phyloP scores from a whole-genome alignment of 1,140 invertebrate genomes.

The Drepana arcuata region DNA sequence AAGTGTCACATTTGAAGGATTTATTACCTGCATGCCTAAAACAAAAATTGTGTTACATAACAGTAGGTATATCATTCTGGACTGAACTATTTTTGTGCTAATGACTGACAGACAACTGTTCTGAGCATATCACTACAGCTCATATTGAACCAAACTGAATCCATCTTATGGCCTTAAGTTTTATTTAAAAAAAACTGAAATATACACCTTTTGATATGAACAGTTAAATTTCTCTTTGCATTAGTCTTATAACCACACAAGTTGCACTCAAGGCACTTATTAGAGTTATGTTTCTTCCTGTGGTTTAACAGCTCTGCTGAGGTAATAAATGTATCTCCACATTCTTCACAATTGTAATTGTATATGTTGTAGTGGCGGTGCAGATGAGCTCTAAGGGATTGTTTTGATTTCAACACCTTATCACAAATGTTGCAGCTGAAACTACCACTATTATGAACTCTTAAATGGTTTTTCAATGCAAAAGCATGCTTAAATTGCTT shows the following conservation, averaged over 20 bases:
- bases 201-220: conserved; percentile 62
- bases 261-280: conserved; percentile 57
- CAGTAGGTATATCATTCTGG: not conserved
- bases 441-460: conserved; percentile 49
- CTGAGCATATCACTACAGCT: too few relatives aligned
- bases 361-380: conserved; percentile 60
- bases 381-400: conserved; percentile 55
- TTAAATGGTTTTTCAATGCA: conserved; percentile 53
- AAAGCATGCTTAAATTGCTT: conserved; percentile 74
- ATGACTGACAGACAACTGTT: conserved; percentile 4
- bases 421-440: conserved; percentile 45
- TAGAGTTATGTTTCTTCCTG: conserved; percentile 42
- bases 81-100: not conserved
- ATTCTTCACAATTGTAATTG: conserved; percentile 66
- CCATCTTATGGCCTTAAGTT: too few relatives aligned
- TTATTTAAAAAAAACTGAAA: too few relatives aligned
- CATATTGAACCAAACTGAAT: too few relatives aligned
- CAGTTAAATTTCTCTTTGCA: conserved; percentile 62
- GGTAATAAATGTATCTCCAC: conserved; percentile 63
- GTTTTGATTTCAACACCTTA: conserved; percentile 53
- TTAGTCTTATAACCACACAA: conserved; percentile 66
- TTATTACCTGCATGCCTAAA: conserved; percentile 61
- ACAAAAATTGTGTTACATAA: conserved; percentile 9
- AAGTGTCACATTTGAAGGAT: conserved; percentile 54
- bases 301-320: conserved; percentile 61